A percentile compares a stretch with the other conserved stretches of the same genome.
Evolutionary conservation across 2,113 vertebrate species (phyloP).

Genomic region (Motacilla alba): DNA sequence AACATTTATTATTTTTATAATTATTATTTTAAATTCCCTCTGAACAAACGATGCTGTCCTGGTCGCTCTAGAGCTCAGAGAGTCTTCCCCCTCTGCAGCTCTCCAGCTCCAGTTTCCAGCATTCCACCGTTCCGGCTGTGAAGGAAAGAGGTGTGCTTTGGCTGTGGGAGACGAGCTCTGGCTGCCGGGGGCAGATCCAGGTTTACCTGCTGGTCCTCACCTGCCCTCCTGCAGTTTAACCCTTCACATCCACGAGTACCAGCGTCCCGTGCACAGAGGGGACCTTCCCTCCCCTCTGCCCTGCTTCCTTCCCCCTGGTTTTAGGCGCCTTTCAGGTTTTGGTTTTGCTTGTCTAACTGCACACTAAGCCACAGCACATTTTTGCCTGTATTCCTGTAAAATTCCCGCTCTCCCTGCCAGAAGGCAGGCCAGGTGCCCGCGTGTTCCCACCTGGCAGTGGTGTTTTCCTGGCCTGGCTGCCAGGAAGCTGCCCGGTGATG

Average conservation of each 20-base stretch:
- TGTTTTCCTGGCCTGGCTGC: fast-evolving
- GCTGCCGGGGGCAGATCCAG: background rate
- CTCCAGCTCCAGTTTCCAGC: background rate
- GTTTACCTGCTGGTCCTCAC: background rate
- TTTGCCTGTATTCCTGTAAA: background rate
- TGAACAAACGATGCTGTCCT: background rate
- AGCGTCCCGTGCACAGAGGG: background rate
- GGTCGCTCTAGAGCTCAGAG: too few relatives aligned
- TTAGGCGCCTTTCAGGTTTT: background rate
- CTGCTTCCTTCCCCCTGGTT: too few relatives aligned
- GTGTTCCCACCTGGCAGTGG: fast-evolving
- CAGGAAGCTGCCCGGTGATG: fast-evolving
- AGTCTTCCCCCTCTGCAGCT: background rate
- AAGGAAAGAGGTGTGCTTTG: background rate
- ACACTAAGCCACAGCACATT: fast-evolving
- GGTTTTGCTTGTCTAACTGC: background rate
- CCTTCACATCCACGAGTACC: too few relatives aligned
- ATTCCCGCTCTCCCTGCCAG: background rate
- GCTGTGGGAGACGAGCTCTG: background rate
- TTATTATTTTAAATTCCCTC: background rate
- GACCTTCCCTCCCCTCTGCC: background rate
- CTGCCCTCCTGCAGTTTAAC: too few relatives aligned
- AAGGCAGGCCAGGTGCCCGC: background rate
- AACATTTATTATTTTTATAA: background rate
- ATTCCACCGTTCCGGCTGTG: too few relatives aligned